Conservation (phyloP, 2,113 vertebrate species). For the Semicossyphus pulcher region DNA sequence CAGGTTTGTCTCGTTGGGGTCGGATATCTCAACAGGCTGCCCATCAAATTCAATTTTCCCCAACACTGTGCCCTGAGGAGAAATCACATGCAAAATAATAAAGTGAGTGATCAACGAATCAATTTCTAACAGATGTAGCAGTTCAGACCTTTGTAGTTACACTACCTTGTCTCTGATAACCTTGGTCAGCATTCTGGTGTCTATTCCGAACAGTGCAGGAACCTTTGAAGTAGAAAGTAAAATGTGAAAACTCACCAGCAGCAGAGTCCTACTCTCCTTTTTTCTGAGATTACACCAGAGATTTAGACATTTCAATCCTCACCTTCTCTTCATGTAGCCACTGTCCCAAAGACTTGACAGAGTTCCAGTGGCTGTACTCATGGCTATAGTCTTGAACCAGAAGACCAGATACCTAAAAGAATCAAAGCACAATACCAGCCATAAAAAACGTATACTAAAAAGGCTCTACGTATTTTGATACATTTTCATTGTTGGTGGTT, state of each 20-base stretch:
- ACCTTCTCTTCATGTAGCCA: constrained; percentile 96
- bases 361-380: constrained; percentile 95
- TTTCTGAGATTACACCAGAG: background rate
- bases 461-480: too few species aligned
- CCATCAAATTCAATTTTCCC: constrained; percentile 98
- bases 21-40: constrained; percentile 88
- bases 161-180: constrained; percentile 92
- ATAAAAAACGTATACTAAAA: background rate
- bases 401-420: constrained; percentile 89
- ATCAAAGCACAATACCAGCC: constrained; percentile 33
- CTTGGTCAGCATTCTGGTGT: constrained; percentile 96
- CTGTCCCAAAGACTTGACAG: constrained; percentile 88
- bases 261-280: background rate
- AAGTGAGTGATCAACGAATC: background rate
- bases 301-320: background rate
- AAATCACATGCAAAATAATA: background rate
- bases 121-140: background rate
- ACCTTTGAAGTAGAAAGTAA: constrained; percentile 82
- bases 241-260: constrained; percentile 1
- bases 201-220: constrained; percentile 93
- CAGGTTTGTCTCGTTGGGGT: constrained; percentile 92
- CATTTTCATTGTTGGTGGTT: too few species aligned
- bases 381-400: constrained; percentile 92
- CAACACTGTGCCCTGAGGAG: constrained; percentile 89
- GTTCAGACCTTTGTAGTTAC: background rate